A percentile compares a stretch with the other conserved stretches of the same genome.
phyloP scores from a whole-genome alignment of 2,113 vertebrate genomes.

The Datnioides undecimradiatus region DNA sequence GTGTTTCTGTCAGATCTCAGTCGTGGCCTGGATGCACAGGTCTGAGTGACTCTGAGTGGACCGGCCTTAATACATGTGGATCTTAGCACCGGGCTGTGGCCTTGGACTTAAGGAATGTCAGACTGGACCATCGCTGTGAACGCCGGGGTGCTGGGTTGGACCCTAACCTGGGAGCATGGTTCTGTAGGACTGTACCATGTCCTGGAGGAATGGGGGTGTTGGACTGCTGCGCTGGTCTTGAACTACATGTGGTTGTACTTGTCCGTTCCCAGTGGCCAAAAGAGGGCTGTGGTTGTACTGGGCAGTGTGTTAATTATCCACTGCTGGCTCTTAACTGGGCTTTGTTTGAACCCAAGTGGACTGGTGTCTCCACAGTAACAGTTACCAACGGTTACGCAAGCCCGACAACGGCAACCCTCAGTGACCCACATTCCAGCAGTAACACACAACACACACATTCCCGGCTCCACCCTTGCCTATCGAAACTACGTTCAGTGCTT shows the following conservation, averaged over 20 bases:
- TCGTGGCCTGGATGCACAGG: too few relatives aligned
- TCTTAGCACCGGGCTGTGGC: too few relatives aligned
- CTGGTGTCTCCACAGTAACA: conserved; percentile 72
- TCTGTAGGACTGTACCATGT: conserved; percentile 9
- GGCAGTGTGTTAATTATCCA: conserved; percentile 50
- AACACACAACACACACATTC: conserved; percentile 44
- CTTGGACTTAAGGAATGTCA: too few relatives aligned
- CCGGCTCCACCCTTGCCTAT: conserved; percentile 70
- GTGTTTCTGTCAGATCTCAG: too few relatives aligned
- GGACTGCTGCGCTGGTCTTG: conserved; percentile 14
- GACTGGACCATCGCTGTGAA: background rate
- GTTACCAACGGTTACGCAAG: conserved; percentile 73
- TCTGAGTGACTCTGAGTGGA: too few relatives aligned
- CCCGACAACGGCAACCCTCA: conserved; percentile 57
- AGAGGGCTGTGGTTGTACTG: background rate
- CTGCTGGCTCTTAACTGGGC: conserved; percentile 32
- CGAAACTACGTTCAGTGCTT: conserved; percentile 70
- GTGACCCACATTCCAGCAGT: conserved; percentile 81
- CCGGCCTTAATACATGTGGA: too few relatives aligned
- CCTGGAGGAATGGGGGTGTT: background rate
- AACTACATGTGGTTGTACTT: conserved; percentile 25
- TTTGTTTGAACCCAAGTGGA: conserved; percentile 62
- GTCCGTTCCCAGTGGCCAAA: background rate
- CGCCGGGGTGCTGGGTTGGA: background rate
- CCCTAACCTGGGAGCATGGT: background rate